Conservation (phyloP, 2,797 vertebrate species). For the Acrocephalus scirpaceus region DNA sequence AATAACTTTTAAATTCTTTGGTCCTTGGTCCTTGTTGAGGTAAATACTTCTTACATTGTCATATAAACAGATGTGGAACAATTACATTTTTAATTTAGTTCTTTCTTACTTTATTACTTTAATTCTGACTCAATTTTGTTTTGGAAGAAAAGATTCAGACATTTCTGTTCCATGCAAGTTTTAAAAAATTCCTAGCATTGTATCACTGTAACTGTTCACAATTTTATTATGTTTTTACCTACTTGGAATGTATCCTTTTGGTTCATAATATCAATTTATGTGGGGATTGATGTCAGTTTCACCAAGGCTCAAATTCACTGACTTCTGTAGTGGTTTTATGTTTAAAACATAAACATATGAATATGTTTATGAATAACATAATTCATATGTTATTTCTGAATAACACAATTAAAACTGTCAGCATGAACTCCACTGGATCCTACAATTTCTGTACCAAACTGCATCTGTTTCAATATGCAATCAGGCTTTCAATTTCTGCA, state of each 20-base stretch:
- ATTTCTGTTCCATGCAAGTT: accelerated
- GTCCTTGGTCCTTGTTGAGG: neutral
- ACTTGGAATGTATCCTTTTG: neutral
- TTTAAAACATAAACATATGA: too few species aligned
- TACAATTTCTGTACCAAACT: neutral
- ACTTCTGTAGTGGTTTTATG: neutral
- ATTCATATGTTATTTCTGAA: too few species aligned
- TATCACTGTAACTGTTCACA: neutral
- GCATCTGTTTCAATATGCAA: neutral
- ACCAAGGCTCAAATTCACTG: neutral
- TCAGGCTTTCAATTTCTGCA: neutral
- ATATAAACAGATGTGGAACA: neutral
- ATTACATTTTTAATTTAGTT: neutral
- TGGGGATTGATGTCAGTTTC: neutral
- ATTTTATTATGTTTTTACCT: neutral
- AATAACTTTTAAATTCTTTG: neutral
- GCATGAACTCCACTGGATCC: accelerated
- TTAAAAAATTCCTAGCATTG: neutral
- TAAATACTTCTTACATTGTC: neutral
- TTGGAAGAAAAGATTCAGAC: neutral
- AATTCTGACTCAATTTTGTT: neutral
- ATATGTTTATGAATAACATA: too few species aligned
- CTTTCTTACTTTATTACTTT: neutral
- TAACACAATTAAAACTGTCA: neutral
- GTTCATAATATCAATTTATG: neutral